Percentiles rank a stretch among this genome's conserved stretches.
phyloP scores from a whole-genome alignment of 2,113 vertebrate genomes.

The Ariopsis seemanni region DNA sequence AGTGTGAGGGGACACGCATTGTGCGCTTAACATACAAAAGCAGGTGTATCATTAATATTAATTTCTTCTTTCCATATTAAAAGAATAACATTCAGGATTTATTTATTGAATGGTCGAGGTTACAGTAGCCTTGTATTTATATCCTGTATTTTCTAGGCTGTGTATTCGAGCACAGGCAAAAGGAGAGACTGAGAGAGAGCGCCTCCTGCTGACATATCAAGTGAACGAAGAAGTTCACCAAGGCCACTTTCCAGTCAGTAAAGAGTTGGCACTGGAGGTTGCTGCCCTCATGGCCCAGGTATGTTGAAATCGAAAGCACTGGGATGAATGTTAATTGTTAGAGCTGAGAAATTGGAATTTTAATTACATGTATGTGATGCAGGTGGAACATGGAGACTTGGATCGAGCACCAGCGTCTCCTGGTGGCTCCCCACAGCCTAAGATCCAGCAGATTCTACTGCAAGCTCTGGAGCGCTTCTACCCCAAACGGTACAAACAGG shows the following conservation, averaged over 20 bases:
- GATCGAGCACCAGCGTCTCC: slow-evolving; percentile 72
- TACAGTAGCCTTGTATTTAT: background rate
- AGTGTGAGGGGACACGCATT: slow-evolving; percentile 85
- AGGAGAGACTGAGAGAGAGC: slow-evolving; percentile 84
- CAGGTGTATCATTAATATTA: slow-evolving; percentile 68
- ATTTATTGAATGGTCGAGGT: background rate
- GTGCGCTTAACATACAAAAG: slow-evolving; percentile 87
- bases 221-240: slow-evolving; percentile 81
- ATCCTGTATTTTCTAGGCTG: slow-evolving; percentile 64
- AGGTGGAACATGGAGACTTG: slow-evolving; percentile 85
- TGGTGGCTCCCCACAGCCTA: slow-evolving; percentile 69
- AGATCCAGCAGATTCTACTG: slow-evolving; percentile 81
- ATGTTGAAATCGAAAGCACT: background rate
- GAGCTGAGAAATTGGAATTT: background rate
- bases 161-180: slow-evolving; percentile 83
- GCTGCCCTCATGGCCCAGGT: slow-evolving; percentile 88
- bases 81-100: background rate
- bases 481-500: slow-evolving; percentile 83
- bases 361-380: background rate
- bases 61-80: background rate
- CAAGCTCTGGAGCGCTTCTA: slow-evolving; percentile 86
- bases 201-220: slow-evolving; percentile 85
- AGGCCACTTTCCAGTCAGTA: slow-evolving; percentile 86
- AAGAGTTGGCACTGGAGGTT: slow-evolving; percentile 86
- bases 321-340: background rate